These are phyloP conservation scores for Mactromeris polynyma DNA, from an alignment of 2,888 invertebrate genomes.

Conservation along the genomic window DNA sequence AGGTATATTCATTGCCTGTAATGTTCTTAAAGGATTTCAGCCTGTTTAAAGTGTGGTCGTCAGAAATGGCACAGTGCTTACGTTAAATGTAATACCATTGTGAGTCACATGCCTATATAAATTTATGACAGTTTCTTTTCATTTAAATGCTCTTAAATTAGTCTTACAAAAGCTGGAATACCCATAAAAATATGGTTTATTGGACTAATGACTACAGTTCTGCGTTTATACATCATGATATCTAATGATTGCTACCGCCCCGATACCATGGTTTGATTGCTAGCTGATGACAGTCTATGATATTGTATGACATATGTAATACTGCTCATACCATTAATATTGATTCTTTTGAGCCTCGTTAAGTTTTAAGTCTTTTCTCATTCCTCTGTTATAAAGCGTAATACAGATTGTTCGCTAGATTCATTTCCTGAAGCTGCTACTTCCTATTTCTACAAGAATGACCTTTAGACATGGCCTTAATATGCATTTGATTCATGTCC, in stretches of 20 bases:
- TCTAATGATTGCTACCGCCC: neutral
- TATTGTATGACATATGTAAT: neutral
- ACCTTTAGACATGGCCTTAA: neutral
- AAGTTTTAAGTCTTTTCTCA: neutral
- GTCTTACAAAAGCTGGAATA: neutral
- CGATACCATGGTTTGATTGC: neutral
- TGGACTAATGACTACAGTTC: neutral
- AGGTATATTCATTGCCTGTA: too few species aligned
- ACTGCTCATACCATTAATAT: neutral
- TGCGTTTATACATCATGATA: neutral
- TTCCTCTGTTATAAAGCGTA: neutral
- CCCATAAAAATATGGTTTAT: neutral
- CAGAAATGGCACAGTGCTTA: neutral
- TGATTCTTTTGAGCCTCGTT: neutral
- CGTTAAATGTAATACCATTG: neutral
- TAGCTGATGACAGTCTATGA: neutral
- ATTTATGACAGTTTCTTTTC: neutral
- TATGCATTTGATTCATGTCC: neutral
- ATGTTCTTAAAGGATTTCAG: neutral
- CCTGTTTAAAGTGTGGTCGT: neutral
- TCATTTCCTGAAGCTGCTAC: constrained; percentile 13
- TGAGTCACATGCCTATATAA: too few species aligned
- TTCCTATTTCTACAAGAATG: constrained; percentile 1
- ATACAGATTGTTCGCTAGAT: neutral
- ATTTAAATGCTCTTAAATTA: neutral